Percentiles rank a stretch among this genome's conserved stretches.
Conservation (phyloP, 2,888 invertebrate genomes). For the Sinotaia quadrata region DNA sequence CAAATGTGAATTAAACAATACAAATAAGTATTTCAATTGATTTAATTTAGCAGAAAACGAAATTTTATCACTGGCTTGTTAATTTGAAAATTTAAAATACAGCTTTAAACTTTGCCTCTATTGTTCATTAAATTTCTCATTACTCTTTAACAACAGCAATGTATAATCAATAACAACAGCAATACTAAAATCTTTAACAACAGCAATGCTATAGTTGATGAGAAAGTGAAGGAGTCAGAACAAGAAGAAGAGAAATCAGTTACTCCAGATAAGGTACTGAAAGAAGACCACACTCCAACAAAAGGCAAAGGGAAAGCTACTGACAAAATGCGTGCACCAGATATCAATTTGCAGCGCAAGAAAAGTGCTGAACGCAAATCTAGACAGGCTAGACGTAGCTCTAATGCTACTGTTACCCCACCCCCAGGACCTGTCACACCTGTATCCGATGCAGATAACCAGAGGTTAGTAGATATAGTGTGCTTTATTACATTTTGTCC, state of each 20-base stretch:
- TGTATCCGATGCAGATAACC: conserved; percentile 63
- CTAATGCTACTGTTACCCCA: conserved; percentile 57
- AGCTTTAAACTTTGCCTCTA: no score
- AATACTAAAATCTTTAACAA: not conserved
- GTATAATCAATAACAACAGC: no score
- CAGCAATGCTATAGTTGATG: conserved; percentile 64
- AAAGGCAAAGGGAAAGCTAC: conserved; percentile 46
- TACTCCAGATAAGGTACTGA: conserved; percentile 65
- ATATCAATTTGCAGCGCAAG: conserved; percentile 50
- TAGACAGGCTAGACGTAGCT: conserved; percentile 51
- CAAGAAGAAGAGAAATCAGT: conserved; percentile 66
- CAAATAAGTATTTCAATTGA: no score
- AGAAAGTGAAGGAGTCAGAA: conserved; percentile 62
- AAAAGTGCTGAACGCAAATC: conserved; percentile 63
- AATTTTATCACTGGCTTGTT: no score
- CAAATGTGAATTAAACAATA: no score
- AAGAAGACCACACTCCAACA: conserved; percentile 59
- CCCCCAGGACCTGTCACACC: conserved; percentile 67
- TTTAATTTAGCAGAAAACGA: no score
- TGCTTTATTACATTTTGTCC: not conserved
- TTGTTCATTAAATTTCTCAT: no score
- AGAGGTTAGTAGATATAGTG: conserved; percentile 48
- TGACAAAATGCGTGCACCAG: conserved; percentile 32
- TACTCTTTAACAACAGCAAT: no score
- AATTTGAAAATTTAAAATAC: no score